Evolutionary conservation across 2,113 vertebrate species (phyloP).

Genomic region (Seriola quinqueradiata): DNA sequence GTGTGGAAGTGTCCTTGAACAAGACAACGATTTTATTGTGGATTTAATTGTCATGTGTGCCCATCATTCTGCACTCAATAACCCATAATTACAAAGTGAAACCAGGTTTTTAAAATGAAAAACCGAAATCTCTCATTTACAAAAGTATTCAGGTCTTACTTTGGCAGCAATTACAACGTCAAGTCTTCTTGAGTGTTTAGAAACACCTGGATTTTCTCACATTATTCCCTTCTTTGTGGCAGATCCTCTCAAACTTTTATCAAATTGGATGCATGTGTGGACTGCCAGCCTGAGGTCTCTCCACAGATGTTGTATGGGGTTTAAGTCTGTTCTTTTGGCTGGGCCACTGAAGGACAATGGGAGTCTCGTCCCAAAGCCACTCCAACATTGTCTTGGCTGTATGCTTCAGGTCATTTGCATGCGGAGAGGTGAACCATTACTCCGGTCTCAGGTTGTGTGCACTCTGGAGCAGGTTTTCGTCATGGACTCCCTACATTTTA

Average conservation of each 20-base stretch:
- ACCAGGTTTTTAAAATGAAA: no score
- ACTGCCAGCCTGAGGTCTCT: background rate
- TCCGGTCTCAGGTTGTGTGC: no score
- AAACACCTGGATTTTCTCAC: background rate
- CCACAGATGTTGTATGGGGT: background rate
- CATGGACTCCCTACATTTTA: no score
- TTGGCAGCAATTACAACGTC: background rate
- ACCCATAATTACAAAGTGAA: background rate
- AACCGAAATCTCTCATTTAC: background rate
- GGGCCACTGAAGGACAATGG: background rate
- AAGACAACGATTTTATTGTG: background rate
- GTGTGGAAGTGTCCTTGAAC: background rate
- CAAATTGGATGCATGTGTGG: background rate
- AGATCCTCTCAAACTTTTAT: background rate
- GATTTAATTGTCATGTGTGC: background rate
- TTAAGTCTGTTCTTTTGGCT: background rate
- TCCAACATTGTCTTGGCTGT: background rate
- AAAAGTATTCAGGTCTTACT: background rate
- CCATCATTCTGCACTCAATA: background rate
- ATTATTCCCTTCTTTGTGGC: no score
- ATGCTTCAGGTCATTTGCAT: background rate
- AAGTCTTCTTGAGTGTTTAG: background rate
- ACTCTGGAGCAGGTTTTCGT: no score
- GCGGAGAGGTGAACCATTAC: background rate
- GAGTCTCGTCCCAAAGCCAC: background rate